phyloP scores from a whole-genome alignment of 2,888 invertebrate species.

The Cosmopolites sordidus region DNA sequence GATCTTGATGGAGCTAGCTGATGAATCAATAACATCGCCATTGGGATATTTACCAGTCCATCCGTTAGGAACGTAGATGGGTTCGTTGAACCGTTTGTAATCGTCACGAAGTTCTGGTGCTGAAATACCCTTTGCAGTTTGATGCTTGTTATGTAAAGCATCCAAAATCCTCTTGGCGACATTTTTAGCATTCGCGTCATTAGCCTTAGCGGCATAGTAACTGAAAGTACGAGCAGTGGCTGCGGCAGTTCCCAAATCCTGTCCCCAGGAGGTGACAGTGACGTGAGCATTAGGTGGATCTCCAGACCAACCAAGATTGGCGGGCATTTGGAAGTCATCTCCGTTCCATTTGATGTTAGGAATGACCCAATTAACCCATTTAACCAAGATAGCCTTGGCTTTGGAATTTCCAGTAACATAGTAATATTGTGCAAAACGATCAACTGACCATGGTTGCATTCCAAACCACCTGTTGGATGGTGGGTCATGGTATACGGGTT shows the following conservation, averaged over 20 bases:
- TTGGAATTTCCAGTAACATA: slow-evolving; percentile 30
- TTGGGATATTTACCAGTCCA: slow-evolving; percentile 33
- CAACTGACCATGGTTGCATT: slow-evolving; percentile 35
- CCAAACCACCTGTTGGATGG: slow-evolving; percentile 36
- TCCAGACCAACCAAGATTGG: slow-evolving; percentile 30
- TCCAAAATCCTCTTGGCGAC: slow-evolving; percentile 31
- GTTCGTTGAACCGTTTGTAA: slow-evolving; percentile 30
- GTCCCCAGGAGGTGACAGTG: slow-evolving; percentile 23
- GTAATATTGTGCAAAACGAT: slow-evolving; percentile 34
- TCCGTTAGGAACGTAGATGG: slow-evolving; percentile 31
- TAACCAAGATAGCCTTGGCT: slow-evolving; percentile 29
- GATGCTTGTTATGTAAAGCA: slow-evolving; percentile 28
- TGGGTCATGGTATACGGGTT: slow-evolving; percentile 34
- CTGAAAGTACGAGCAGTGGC: slow-evolving; percentile 32
- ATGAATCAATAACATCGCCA: slow-evolving; percentile 31
- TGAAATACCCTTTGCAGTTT: slow-evolving; percentile 29
- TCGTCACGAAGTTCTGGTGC: slow-evolving; percentile 28
- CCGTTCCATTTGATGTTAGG: slow-evolving; percentile 25
- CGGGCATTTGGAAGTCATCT: slow-evolving; percentile 29
- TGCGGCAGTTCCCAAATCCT: slow-evolving; percentile 31
- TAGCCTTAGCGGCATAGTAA: slow-evolving; percentile 33
- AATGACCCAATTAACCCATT: slow-evolving; percentile 33
- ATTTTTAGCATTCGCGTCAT: slow-evolving; percentile 28
- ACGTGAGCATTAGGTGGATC: slow-evolving; percentile 32
- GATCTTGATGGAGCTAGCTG: slow-evolving; percentile 31